Evolutionary conservation across 2,113 vertebrate species (phyloP).

Genomic region (Guaruba guarouba): DNA sequence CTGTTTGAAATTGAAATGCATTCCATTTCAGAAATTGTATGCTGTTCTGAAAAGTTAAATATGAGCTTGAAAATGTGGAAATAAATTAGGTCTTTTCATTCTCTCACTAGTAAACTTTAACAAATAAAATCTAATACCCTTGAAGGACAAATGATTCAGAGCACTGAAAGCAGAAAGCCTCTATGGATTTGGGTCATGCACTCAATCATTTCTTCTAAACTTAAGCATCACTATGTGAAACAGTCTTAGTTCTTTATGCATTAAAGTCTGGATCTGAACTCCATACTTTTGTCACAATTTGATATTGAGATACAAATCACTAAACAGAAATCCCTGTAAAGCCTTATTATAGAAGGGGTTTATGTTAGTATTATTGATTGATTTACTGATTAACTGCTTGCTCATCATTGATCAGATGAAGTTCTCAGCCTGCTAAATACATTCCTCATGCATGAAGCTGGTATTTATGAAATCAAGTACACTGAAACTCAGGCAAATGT

Average conservation of each 20-base stretch:
- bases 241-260: background rate
- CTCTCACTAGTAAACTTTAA: background rate
- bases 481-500: background rate
- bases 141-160: slow-evolving; percentile 29
- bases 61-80: slow-evolving; percentile 32
- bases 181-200: background rate
- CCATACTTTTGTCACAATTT: background rate
- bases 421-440: background rate
- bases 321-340: background rate
- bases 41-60: slow-evolving; percentile 34
- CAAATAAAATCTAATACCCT: slow-evolving; percentile 42
- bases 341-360: background rate
- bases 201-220: slow-evolving; percentile 38
- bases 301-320: slow-evolving; percentile 26
- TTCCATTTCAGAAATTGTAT: slow-evolving; percentile 12
- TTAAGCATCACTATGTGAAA: background rate
- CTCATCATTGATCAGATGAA: background rate
- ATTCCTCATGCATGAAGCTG: background rate
- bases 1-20: slow-evolving; percentile 12
- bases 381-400: slow-evolving; percentile 3
- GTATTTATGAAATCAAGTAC: background rate
- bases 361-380: background rate
- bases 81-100: slow-evolving; percentile 21
- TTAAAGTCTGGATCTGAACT: background rate
- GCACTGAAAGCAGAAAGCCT: background rate